Percentiles rank a stretch among this genome's conserved stretches.
These are phyloP conservation scores for Gnathonemus echidnorhynchus DNA, from an alignment of 2,113 vertebrate species.

Conservation along the genomic window DNA sequence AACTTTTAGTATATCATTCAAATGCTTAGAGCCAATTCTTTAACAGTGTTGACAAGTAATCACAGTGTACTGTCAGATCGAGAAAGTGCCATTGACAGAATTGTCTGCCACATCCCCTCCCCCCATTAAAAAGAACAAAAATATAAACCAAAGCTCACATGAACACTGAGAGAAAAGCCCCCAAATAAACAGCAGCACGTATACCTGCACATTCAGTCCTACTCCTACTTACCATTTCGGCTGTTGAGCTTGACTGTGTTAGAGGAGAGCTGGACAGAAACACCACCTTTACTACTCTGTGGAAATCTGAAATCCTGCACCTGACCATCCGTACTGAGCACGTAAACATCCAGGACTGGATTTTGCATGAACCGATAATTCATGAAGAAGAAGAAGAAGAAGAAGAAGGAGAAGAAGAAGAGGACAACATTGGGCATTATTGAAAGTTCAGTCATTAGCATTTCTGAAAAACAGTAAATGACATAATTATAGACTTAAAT, in stretches of 20 bases:
- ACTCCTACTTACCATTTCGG: constrained; percentile 75
- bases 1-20: constrained; percentile 24
- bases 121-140: constrained; percentile 23
- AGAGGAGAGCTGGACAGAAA: constrained; percentile 92
- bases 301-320: constrained; percentile 97
- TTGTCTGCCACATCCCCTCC: constrained; percentile 12
- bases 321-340: constrained; percentile 93
- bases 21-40: constrained; percentile 7
- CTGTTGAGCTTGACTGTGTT: constrained; percentile 98
- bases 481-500: not conserved
- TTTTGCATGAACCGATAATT: constrained; percentile 26
- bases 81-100: constrained; percentile 10
- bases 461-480: not conserved
- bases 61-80: constrained; percentile 25
- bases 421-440: constrained; percentile 13
- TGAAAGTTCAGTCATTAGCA: constrained; percentile 14
- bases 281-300: constrained; percentile 79
- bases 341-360: constrained; percentile 89
- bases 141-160: constrained; percentile 21
- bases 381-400: not conserved
- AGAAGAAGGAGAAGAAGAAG: not conserved
- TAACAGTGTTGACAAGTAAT: constrained; percentile 25
- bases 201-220: not conserved
- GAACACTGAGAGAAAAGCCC: constrained; percentile 8
- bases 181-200: not conserved